Evolutionary conservation across 2,113 vertebrate species (phyloP).

Genomic region (Sinocyclocheilus grahami): DNA sequence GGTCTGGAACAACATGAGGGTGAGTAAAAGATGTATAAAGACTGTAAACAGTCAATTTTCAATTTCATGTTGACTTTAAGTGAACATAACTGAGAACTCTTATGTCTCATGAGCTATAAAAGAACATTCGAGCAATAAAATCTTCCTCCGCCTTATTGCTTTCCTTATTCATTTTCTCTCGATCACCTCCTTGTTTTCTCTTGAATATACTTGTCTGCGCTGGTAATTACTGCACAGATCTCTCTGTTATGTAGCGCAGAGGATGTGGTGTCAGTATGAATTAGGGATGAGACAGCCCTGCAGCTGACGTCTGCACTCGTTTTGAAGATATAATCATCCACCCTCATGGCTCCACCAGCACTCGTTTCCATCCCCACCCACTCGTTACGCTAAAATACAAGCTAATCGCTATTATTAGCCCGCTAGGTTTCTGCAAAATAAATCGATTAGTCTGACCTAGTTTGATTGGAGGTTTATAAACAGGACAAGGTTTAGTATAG

Average conservation of each 20-base stretch:
- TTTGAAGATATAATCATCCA: conserved; percentile 54
- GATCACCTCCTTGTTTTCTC: conserved; percentile 23
- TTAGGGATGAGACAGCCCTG: conserved; percentile 46
- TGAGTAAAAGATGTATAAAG: neutral
- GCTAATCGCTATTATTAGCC: conserved; percentile 57
- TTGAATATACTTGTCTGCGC: conserved; percentile 39
- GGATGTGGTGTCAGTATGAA: conserved; percentile 55
- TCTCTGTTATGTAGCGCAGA: conserved; percentile 42
- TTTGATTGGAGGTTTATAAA: conserved; percentile 45
- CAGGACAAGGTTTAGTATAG: neutral
- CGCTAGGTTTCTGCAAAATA: conserved; percentile 47
- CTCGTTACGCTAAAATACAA: conserved; percentile 47
- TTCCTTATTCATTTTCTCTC: neutral
- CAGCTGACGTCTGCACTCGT: conserved; percentile 46
- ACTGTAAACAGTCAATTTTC: neutral
- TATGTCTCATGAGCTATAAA: neutral
- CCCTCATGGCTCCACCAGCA: conserved; percentile 15
- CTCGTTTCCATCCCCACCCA: conserved; percentile 10
- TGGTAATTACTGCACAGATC: conserved; percentile 45
- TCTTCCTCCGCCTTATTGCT: neutral
- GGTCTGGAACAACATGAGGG: neutral
- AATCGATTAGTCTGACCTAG: conserved; percentile 62
- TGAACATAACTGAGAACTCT: neutral
- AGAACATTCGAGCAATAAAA: neutral
- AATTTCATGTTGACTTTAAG: neutral